Conservation (phyloP, 2,113 vertebrate genomes). For the Daphoenositta chrysoptera region DNA sequence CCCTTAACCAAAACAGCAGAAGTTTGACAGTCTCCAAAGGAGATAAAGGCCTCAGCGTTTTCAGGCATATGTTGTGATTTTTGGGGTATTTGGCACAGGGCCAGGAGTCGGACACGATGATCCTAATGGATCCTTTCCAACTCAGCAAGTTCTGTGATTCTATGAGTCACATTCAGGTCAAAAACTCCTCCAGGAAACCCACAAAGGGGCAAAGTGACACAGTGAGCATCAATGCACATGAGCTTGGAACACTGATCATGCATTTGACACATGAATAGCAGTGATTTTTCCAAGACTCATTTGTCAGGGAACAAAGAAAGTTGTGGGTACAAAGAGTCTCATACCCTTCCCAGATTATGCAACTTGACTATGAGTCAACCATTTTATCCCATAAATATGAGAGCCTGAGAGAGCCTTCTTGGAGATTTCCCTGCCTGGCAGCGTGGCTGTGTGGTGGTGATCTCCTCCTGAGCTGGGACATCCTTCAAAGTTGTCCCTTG, state of each 20-base stretch:
- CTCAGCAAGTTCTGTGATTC: background rate
- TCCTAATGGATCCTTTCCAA: background rate
- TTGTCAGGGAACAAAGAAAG: background rate
- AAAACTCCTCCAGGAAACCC: background rate
- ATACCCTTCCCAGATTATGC: background rate
- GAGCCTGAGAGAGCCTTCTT: background rate
- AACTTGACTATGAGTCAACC: background rate
- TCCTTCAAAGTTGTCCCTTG: background rate
- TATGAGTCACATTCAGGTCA: background rate
- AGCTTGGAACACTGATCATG: background rate
- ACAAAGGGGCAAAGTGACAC: background rate
- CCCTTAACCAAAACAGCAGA: background rate
- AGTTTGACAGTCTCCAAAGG: background rate
- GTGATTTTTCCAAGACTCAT: background rate
- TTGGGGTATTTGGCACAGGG: background rate
- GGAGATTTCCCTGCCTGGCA: background rate
- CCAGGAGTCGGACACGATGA: background rate
- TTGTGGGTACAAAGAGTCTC: background rate
- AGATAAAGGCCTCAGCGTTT: background rate
- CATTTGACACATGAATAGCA: background rate
- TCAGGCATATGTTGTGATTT: background rate
- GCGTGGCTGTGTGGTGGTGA: background rate
- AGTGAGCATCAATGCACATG: background rate
- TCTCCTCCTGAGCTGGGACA: background rate
- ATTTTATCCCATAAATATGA: background rate